Percentiles rank a stretch among this genome's conserved stretches.
Conservation (phyloP, 2,888 invertebrate genomes). For the Drosophila limbata region DNA sequence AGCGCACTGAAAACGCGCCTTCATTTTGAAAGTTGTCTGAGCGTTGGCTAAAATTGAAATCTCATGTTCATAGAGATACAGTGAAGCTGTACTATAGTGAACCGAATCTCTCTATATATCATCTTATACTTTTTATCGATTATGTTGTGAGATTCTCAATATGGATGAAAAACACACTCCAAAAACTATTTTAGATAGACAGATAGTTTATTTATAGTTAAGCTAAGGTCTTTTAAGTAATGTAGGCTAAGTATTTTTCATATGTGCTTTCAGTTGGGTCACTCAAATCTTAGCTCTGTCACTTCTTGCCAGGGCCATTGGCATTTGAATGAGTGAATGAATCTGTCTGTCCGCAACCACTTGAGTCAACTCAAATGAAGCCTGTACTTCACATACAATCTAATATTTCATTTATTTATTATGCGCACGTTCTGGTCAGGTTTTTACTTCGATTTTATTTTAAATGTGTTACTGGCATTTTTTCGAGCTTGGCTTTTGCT, state of each 20-base stretch:
- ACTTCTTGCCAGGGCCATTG: constrained; percentile 48
- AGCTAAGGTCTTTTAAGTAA: constrained; percentile 8
- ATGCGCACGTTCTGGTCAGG: constrained; percentile 39
- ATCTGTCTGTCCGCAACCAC: constrained; percentile 17
- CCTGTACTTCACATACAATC: constrained; percentile 17
- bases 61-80: constrained; percentile 16
- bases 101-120: background rate
- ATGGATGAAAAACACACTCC: background rate
- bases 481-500: constrained; percentile 20
- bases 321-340: constrained; percentile 23
- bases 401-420: constrained; percentile 48
- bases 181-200: constrained; percentile 2
- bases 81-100: background rate
- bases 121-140: background rate
- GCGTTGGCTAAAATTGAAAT: constrained; percentile 23
- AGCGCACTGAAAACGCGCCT: constrained; percentile 21
- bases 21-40: constrained; percentile 68
- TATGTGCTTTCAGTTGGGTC: constrained; percentile 27
- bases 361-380: constrained; percentile 22
- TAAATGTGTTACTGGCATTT: constrained; percentile 48
- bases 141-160: background rate
- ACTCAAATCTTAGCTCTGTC: constrained; percentile 37
- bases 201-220: background rate
- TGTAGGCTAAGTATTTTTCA: constrained; percentile 13
- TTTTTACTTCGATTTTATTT: constrained; percentile 19